Conservation (phyloP, 2,888 invertebrate species). For the Mythimna impura region DNA sequence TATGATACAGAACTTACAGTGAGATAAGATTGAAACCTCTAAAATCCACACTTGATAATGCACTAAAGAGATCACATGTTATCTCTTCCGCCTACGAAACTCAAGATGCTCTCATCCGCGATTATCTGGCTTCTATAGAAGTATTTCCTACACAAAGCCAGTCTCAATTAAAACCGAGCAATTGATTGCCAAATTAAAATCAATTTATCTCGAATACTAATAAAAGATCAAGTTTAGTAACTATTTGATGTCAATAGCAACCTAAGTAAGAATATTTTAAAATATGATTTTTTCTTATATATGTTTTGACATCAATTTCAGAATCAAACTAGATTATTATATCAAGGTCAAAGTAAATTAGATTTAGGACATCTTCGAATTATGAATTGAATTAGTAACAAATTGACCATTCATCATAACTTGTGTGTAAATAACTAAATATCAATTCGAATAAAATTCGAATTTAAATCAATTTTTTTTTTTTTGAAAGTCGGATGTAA, state of each 20-base stretch:
- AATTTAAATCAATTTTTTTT: too few species aligned
- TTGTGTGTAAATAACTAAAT: background rate
- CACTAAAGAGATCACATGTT: background rate
- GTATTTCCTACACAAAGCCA: background rate
- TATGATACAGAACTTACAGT: slow-evolving; percentile 12
- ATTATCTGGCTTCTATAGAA: slow-evolving; percentile 5
- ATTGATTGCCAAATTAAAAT: background rate
- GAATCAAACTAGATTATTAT: background rate
- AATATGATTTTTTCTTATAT: slow-evolving; percentile 6
- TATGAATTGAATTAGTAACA: background rate
- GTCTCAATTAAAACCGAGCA: background rate
- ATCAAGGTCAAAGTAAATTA: too few species aligned
- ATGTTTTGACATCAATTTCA: background rate
- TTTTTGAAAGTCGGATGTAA: background rate
- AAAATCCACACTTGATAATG: slow-evolving; percentile 4
- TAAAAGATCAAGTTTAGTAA: background rate
- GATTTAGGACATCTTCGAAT: background rate
- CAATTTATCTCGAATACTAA: too few species aligned
- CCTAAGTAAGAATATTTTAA: slow-evolving; percentile 5
- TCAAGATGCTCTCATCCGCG: slow-evolving; percentile 22
- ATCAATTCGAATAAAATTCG: background rate
- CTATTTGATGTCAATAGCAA: background rate
- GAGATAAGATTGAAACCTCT: background rate
- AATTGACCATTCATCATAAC: background rate
- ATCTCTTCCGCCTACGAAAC: background rate